Evolutionary conservation across 2,113 vertebrate genomes (phyloP).

Genomic region (Cochlearius cochlearius): DNA sequence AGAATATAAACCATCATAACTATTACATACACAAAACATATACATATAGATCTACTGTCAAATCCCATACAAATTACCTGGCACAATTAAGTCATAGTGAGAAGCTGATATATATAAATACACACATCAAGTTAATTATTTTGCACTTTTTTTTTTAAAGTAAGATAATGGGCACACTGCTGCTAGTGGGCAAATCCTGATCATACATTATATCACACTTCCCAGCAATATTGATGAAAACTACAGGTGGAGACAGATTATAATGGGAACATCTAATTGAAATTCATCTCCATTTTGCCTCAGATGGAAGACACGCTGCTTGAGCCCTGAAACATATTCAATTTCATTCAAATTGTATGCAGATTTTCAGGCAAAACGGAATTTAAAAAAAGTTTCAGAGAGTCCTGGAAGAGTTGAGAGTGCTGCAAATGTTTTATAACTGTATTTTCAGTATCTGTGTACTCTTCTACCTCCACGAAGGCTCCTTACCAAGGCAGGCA

Average conservation of each 20-base stretch:
- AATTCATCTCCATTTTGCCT: constrained; percentile 78
- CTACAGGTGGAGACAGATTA: constrained; percentile 76
- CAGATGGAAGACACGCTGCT: constrained; percentile 73
- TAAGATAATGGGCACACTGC: constrained; percentile 64
- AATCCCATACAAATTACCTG: constrained; percentile 55
- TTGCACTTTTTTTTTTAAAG: background rate
- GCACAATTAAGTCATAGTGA: constrained; percentile 62
- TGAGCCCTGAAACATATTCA: constrained; percentile 72
- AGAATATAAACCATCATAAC: background rate
- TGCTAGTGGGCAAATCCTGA: constrained; percentile 68
- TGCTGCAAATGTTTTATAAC: background rate
- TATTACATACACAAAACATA: background rate
- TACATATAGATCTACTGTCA: background rate
- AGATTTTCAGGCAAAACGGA: constrained; percentile 70
- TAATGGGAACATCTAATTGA: constrained; percentile 74
- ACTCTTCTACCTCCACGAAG: background rate
- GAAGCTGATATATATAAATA: constrained; percentile 23
- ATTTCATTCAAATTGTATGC: constrained; percentile 75
- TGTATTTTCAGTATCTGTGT: background rate
- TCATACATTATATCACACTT: constrained; percentile 60
- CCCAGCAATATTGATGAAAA: constrained; percentile 73
- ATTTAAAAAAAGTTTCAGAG: constrained; percentile 30
- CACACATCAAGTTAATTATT: constrained; percentile 57
- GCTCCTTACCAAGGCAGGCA: background rate
- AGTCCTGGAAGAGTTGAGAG: constrained; percentile 7